These are phyloP conservation scores for Ciconia boyciana DNA, from an alignment of 2,113 vertebrate species.

Conservation along the genomic window DNA sequence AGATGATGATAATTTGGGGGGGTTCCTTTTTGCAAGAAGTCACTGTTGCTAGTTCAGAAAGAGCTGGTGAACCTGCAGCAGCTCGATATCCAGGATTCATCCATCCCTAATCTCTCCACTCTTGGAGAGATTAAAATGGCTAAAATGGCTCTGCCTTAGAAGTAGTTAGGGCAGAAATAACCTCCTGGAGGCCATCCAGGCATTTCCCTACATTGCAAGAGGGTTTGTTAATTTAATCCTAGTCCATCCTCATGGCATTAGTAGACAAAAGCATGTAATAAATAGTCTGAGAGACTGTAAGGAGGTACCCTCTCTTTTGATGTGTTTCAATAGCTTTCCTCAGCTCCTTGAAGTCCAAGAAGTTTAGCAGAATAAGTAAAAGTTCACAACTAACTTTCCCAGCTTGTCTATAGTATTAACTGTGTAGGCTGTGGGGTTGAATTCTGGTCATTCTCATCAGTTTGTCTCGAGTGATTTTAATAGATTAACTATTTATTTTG, in stretches of 20 bases:
- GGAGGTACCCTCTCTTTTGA: background rate
- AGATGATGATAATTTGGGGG: background rate
- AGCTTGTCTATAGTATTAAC: background rate
- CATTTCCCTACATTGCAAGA: background rate
- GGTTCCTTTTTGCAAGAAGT: background rate
- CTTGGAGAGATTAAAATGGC: too few relatives aligned
- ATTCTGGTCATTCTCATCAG: background rate
- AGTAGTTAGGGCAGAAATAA: background rate
- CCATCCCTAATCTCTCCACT: background rate
- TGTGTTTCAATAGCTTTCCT: background rate
- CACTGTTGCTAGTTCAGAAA: background rate
- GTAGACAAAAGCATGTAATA: background rate
- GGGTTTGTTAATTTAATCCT: conserved; percentile 2
- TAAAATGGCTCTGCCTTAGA: conserved; percentile 17
- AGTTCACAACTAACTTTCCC: background rate
- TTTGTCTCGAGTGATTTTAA: background rate
- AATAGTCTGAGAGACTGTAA: background rate
- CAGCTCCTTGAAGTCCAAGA: background rate
- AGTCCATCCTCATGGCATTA: background rate
- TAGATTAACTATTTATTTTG: background rate
- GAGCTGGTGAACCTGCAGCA: background rate
- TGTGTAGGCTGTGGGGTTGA: background rate
- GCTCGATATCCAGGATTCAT: background rate
- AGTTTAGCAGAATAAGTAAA: background rate
- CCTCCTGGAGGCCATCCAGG: conserved; percentile 15